Evolutionary conservation across 2,888 invertebrate species (phyloP).

Genomic region (Pyrocoelia pectoralis): DNA sequence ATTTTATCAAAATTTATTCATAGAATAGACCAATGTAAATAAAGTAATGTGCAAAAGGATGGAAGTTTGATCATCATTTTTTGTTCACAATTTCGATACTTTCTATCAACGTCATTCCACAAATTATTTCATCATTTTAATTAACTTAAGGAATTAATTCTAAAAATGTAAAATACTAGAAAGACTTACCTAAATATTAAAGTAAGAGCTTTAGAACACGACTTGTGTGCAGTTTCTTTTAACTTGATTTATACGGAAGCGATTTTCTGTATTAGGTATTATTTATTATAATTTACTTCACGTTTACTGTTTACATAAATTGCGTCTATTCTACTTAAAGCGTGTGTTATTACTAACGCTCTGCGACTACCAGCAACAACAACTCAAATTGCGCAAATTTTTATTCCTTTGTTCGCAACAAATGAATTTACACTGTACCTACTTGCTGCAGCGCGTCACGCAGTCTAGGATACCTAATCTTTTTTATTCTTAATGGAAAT

Average conservation of each 20-base stretch:
- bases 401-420: conserved; percentile 15
- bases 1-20: too few relatives aligned
- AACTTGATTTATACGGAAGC: too few relatives aligned
- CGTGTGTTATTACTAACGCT: conserved; percentile 15
- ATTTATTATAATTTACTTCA: background rate
- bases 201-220: background rate
- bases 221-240: too few relatives aligned
- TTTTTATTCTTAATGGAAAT: background rate
- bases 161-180: too few relatives aligned
- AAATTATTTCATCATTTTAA: too few relatives aligned
- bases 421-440: conserved; percentile 3
- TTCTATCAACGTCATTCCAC: too few relatives aligned
- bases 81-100: too few relatives aligned
- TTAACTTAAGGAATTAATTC: too few relatives aligned
- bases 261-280: too few relatives aligned
- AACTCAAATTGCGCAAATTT: conserved; percentile 23
- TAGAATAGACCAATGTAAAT: too few relatives aligned
- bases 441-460: conserved; percentile 13
- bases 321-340: conserved; percentile 20
- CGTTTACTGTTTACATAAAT: conserved; percentile 13
- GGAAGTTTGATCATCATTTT: too few relatives aligned
- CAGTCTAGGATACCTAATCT: conserved; percentile 8
- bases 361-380: conserved; percentile 10
- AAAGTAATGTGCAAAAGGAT: too few relatives aligned
- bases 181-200: background rate